phyloP scores from a whole-genome alignment of 1,140 invertebrate genomes.

The Drosophila sechellia region DNA sequence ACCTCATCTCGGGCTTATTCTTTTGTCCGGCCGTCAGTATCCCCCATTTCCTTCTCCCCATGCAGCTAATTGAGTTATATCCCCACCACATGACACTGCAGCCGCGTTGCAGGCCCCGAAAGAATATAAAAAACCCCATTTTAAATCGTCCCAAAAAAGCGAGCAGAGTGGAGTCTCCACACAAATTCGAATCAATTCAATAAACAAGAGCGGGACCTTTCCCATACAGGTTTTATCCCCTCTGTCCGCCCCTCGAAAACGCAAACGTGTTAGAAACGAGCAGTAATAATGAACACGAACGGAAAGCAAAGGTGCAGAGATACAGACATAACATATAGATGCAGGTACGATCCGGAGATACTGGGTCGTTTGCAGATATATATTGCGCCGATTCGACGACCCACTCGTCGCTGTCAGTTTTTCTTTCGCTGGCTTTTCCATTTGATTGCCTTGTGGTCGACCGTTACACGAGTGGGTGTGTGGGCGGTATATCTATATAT shows the following conservation, averaged over 20 bases:
- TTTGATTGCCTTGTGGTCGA: constrained; percentile 32
- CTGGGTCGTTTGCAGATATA: constrained; percentile 5
- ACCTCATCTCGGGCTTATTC: constrained; percentile 40
- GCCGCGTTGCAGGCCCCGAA: constrained; percentile 49
- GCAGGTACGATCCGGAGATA: constrained; percentile 10
- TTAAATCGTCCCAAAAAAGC: constrained; percentile 48
- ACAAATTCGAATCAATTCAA: constrained; percentile 66
- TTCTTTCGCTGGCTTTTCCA: constrained; percentile 21
- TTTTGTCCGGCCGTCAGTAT: constrained; percentile 39
- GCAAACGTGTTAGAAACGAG: constrained; percentile 70
- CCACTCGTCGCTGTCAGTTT: constrained; percentile 17
- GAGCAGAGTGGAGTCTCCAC: constrained; percentile 21
- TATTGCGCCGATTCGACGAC: constrained; percentile 4
- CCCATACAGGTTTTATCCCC: constrained; percentile 44
- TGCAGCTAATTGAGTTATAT: constrained; percentile 77
- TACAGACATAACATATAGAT: constrained; percentile 14
- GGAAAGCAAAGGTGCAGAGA: constrained; percentile 10
- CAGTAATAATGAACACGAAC: constrained; percentile 60
- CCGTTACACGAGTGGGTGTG: constrained; percentile 16
- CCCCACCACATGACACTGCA: constrained; percentile 61
- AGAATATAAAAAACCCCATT: constrained; percentile 44
- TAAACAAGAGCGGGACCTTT: constrained; percentile 62
- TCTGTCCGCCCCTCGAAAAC: not conserved
- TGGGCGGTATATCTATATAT: not conserved
- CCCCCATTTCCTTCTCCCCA: constrained; percentile 30